phyloP scores from a whole-genome alignment of 2,888 invertebrate species.

The Oxyscelio sp. region DNA sequence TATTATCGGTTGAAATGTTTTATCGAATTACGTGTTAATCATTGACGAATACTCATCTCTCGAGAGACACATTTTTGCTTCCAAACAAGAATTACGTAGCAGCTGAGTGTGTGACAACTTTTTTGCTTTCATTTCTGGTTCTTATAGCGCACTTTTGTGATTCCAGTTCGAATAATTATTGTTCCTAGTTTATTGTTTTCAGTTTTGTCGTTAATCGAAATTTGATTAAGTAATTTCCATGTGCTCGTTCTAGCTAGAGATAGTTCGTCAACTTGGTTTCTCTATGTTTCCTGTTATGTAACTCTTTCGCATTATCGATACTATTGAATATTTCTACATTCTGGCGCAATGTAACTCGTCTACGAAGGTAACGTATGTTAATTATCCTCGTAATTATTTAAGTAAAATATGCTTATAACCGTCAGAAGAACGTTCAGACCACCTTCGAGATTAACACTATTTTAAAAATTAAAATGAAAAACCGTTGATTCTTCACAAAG shows the following conservation, averaged over 20 bases:
- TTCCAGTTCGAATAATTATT: slow-evolving; percentile 67
- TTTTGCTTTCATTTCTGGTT: slow-evolving; percentile 38
- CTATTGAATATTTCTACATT: slow-evolving; percentile 71
- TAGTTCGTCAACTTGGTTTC: slow-evolving; percentile 69
- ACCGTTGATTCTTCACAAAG: too few relatives aligned
- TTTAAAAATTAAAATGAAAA: too few relatives aligned
- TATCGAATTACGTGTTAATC: slow-evolving; percentile 79
- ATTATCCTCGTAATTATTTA: too few relatives aligned
- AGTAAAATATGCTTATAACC: too few relatives aligned
- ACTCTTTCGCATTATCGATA: slow-evolving; percentile 67
- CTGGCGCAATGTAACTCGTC: too few relatives aligned
- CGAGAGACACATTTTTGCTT: slow-evolving; percentile 64
- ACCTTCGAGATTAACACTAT: too few relatives aligned
- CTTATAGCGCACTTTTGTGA: slow-evolving; percentile 69
- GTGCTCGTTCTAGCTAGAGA: slow-evolving; percentile 70
- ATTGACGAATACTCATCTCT: slow-evolving; percentile 75
- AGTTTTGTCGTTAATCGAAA: slow-evolving; percentile 61
- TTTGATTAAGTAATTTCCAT: slow-evolving; percentile 72
- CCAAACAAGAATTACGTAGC: slow-evolving; percentile 61
- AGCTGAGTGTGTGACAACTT: slow-evolving; percentile 58
- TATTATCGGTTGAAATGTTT: slow-evolving; percentile 84
- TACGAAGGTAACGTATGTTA: too few relatives aligned
- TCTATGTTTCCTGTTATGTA: slow-evolving; percentile 63
- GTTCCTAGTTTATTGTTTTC: slow-evolving; percentile 57
- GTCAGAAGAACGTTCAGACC: too few relatives aligned